Base-by-base conservation (phyloP, 2,113 vertebrate genomes). In the Piprites chloris region DNA sequence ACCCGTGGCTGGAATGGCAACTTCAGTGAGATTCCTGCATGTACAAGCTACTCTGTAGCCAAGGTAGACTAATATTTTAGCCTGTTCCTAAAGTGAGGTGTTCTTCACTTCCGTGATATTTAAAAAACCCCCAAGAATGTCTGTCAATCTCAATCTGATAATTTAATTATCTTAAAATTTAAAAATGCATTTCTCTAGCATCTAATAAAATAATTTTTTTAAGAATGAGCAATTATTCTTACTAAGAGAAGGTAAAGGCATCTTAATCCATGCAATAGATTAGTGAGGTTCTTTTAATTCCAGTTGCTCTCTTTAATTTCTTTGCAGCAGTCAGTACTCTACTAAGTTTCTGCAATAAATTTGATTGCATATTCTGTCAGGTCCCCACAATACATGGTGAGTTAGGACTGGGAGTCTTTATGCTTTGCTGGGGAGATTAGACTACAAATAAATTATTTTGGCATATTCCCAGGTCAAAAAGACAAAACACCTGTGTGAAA, bases 211-310 rank as follows among this genome's bases (percentile, higher is more conserved):
- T 46, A 69, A 8, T 50, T 68, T 65, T 65, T 80, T 84, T 71
- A 74, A 72, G 73, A 89, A 83, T 79, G 41, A 94, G n/a, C 65
- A 80, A 16, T 76, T 93, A 58, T 72, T 95, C 55, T 93, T 96
- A 55, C n/a, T 47, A 59, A 47, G 59, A 75, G 59, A 85, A 71
- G 22, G 53, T 81, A 53, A 88, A 93, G 71, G 42, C 75, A n/a
- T 88, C 52, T 81, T 73, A 66, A 61, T 78, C 41, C 39, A 16
- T 33, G 26, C 21, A 37, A 79, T 33, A 80, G 63, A 52, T 89
- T 53, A 75, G 46, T 87, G 71, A 79, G 37, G 20, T 59, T 94
- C 49, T 74, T 83, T 81, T 85, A 78, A 81, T 63, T 85, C 71
- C 68, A 55, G 1, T 91, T 77, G 1, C 35, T 86, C 47, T 82